Base-by-base conservation (phyloP, 2,888 invertebrate species). In the Hemaris fuciformis region DNA sequence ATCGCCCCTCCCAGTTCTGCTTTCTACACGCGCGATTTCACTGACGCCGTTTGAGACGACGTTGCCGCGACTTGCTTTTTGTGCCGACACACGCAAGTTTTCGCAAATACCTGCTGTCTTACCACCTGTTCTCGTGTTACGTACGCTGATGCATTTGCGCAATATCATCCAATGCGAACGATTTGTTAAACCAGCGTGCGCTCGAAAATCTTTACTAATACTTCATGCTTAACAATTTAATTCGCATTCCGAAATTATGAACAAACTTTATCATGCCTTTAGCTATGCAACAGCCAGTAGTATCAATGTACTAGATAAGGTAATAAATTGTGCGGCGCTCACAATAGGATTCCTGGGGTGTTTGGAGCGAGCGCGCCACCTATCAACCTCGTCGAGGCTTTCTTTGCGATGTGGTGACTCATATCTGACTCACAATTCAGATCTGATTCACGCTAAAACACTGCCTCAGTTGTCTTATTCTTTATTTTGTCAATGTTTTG, bases 21-120 rank as follows among this genome's bases (percentile, higher is more conserved):
- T 91, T 92, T 92, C 92, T 92, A 88, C 85, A 87, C 86, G 89
- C 87, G 88, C 90, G 89, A 90, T 92, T 92, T 91, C 91, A 89
- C 92, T 87, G 83, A 74, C 80, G 71, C 77, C 80, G 81, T 73
- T 81, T 68, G 70, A 68, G 63, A 69, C 61, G 71, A 64, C 67
- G 31, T 53, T 67, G 68, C 61, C 70, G 58, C 66, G 64, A 65
- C 69, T 72, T 70, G 77, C 78, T 83, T 84, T 84, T 85, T 83
- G 75, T 83, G 67, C 68, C 62, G 68, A 70, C 72, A 81, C 86
- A 85, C 84, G 87, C 85, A 75, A 88, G 83, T 89, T 88, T 87
- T 84, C 82, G 87, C 85, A 79, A 88, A 85, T 77, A 81, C 73
- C 72, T 73, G 76, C 66, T 65, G 66, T 80, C 78, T 85, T 80